Evolutionary conservation across 2,797 vertebrate genomes (phyloP).

Genomic region (Sebastes oblongus): DNA sequence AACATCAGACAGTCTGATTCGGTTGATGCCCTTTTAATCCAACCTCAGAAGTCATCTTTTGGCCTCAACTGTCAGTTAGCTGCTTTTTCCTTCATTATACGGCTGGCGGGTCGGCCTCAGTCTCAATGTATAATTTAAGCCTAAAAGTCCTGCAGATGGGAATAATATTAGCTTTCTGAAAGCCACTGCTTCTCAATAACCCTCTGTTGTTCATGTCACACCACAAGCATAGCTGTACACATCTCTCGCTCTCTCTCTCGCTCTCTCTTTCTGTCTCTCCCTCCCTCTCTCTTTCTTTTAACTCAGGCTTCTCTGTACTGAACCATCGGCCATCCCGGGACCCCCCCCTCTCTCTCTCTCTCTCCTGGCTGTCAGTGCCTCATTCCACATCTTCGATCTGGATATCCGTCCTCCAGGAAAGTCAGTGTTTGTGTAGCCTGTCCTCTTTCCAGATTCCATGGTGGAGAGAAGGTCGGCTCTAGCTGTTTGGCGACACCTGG

Average conservation of each 20-base stretch:
- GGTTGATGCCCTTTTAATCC: not conserved
- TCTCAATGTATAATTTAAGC: not conserved
- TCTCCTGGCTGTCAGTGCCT: not conserved
- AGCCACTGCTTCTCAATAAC: not conserved
- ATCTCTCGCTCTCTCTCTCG: not conserved
- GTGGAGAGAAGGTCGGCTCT: not conserved
- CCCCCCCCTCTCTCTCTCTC: not conserved
- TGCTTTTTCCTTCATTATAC: not conserved
- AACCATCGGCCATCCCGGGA: not conserved
- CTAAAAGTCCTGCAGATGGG: not conserved
- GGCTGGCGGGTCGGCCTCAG: not conserved
- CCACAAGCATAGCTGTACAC: not conserved
- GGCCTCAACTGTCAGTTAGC: not conserved
- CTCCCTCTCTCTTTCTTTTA: not conserved
- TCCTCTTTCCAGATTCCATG: not conserved
- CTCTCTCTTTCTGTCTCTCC: too few species aligned
- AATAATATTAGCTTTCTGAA: not conserved
- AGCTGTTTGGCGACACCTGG: not conserved
- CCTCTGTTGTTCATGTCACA: not conserved
- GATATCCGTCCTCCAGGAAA: not conserved
- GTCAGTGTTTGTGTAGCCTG: not conserved
- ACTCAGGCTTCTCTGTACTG: not conserved
- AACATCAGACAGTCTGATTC: not conserved
- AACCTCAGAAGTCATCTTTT: not conserved
- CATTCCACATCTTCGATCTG: not conserved